These are phyloP conservation scores for Aphis craccivora DNA, from an alignment of 1,140 invertebrate genomes.

Conservation along the genomic window DNA sequence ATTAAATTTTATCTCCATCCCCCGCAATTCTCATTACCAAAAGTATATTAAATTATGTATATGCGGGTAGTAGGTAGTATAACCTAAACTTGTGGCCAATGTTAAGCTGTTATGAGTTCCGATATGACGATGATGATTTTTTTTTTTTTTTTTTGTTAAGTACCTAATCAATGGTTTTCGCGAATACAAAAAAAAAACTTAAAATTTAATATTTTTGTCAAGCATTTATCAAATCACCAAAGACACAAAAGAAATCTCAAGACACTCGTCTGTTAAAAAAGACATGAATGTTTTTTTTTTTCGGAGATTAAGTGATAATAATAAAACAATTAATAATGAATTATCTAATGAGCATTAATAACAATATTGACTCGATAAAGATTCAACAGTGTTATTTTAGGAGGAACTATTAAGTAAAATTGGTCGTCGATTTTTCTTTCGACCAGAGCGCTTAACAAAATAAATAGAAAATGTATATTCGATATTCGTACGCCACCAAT, in stretches of 20 bases:
- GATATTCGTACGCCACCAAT: neutral
- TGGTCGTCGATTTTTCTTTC: neutral
- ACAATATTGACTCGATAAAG: neutral
- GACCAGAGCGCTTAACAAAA: too few species aligned
- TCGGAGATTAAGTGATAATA: neutral
- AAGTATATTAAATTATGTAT: slow-evolving; percentile 22
- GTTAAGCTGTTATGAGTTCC: slow-evolving; percentile 7
- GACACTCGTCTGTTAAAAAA: neutral
- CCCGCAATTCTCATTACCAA: neutral
- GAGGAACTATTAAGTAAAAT: neutral
- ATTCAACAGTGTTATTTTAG: neutral
- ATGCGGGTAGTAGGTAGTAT: neutral
- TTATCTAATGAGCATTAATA: neutral
- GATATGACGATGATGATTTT: neutral
- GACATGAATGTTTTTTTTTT: neutral
- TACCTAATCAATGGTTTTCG: neutral
- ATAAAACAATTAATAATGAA: neutral
- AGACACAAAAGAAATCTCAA: too few species aligned
- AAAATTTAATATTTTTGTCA: neutral
- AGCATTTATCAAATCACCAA: too few species aligned
- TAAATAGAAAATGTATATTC: too few species aligned
- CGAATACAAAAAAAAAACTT: neutral
- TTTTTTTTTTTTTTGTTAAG: too few species aligned
- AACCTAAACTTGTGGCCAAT: neutral
- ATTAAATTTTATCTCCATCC: slow-evolving; percentile 29